Conservation (phyloP, 2,797 vertebrate genomes). For the Falco cherrug region DNA sequence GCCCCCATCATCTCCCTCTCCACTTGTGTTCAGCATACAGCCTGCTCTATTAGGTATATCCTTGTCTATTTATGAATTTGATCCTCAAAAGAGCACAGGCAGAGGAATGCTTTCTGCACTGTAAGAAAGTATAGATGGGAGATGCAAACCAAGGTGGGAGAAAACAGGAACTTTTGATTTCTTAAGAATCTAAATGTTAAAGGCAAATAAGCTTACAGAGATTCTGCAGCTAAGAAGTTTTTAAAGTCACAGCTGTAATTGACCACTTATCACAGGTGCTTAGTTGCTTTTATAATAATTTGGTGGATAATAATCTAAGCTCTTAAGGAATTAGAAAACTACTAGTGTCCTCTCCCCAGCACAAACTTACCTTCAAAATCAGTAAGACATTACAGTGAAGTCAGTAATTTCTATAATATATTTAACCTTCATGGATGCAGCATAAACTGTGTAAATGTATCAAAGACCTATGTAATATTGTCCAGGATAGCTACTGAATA, state of each 20-base stretch:
- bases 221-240: neutral
- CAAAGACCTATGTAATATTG: neutral
- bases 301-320: neutral
- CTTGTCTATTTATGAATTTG: neutral
- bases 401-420: neutral
- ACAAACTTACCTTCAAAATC: neutral
- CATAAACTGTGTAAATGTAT: neutral
- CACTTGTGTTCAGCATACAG: neutral
- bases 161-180: neutral
- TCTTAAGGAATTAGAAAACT: neutral
- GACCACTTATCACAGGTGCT: neutral
- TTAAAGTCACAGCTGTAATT: neutral
- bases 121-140: neutral
- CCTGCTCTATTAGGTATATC: neutral
- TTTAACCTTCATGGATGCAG: neutral
- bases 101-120: neutral
- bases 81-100: neutral
- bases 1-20: neutral
- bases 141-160: neutral
- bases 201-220: neutral
- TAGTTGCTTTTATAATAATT: neutral
- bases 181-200: neutral
- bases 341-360: neutral
- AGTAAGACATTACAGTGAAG: neutral
- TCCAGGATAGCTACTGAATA: neutral